These are phyloP conservation scores for Plagiodera versicolora DNA, from an alignment of 2,888 invertebrate species.

Conservation along the genomic window DNA sequence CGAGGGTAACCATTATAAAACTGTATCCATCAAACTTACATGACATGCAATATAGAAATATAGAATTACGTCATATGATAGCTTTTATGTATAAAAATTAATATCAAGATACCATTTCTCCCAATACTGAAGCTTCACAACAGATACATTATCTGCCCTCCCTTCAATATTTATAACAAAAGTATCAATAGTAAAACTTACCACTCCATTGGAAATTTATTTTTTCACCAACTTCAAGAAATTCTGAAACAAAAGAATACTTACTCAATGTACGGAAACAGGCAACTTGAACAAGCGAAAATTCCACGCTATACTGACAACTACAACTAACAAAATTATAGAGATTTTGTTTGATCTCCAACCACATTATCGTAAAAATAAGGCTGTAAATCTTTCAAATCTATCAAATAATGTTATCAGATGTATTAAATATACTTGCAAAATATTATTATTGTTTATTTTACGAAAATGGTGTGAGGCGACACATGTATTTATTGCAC, in stretches of 20 bases:
- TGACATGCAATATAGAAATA: no score
- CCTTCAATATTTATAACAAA: not conserved
- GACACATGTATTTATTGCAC: not conserved
- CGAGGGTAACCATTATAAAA: no score
- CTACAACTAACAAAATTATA: conserved; percentile 18
- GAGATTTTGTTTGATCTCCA: conserved; percentile 30
- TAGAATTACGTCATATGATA: no score
- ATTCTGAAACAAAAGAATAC: conserved; percentile 27
- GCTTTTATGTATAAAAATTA: no score
- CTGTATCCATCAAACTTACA: no score
- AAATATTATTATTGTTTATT: conserved; percentile 15
- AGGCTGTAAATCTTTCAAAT: conserved; percentile 32
- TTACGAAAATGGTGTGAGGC: conserved; percentile 4
- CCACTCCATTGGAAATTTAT: conserved; percentile 32
- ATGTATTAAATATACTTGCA: conserved; percentile 11
- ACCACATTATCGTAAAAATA: conserved; percentile 18
- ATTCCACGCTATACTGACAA: conserved; percentile 10
- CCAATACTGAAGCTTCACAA: no score
- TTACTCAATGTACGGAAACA: conserved; percentile 24
- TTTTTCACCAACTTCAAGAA: conserved; percentile 5
- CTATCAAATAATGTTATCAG: conserved; percentile 39
- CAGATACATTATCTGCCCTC: no score
- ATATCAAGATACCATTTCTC: no score
- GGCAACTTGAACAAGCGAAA: conserved; percentile 2
- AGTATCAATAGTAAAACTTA: conserved; percentile 17